phyloP scores from a whole-genome alignment of 2,113 vertebrate species.

The Gopherus evgoodei region DNA sequence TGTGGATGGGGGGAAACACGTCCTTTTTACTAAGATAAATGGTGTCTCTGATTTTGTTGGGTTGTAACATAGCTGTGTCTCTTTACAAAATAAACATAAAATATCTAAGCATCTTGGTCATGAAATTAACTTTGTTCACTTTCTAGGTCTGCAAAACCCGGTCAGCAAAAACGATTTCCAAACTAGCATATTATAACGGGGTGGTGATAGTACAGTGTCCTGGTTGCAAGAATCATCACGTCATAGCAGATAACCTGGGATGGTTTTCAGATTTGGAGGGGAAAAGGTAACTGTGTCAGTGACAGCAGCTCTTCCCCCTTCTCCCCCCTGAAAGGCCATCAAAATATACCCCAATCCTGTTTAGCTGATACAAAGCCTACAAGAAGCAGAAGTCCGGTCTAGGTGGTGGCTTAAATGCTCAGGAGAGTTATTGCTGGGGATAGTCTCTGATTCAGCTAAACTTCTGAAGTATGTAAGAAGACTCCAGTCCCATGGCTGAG shows the following conservation, averaged over 20 bases:
- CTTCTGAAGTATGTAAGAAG: accelerated
- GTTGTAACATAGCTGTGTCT: accelerated
- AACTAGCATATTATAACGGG: slow-evolving; percentile 87
- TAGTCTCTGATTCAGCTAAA: accelerated
- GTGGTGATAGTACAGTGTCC: slow-evolving; percentile 94
- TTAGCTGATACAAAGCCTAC: accelerated
- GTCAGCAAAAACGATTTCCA: slow-evolving; percentile 90
- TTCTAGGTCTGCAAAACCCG: slow-evolving; percentile 89
- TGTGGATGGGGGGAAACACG: accelerated
- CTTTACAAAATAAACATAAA: accelerated
- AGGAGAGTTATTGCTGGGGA: accelerated
- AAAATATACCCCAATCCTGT: accelerated
- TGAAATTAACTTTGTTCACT: accelerated
- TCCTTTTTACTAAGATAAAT: accelerated
- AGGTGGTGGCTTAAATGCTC: accelerated
- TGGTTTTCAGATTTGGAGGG: slow-evolving; percentile 96
- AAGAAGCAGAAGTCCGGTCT: no score
- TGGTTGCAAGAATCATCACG: slow-evolving; percentile 90
- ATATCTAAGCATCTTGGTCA: accelerated
- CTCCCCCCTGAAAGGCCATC: accelerated
- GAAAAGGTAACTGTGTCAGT: slow-evolving; percentile 82
- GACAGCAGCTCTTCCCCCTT: accelerated
- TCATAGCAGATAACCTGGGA: slow-evolving; percentile 94
- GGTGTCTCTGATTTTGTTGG: background rate
- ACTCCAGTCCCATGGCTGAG: accelerated